Conservation (phyloP, 2,797 vertebrate species). For the Rhinella marina region DNA sequence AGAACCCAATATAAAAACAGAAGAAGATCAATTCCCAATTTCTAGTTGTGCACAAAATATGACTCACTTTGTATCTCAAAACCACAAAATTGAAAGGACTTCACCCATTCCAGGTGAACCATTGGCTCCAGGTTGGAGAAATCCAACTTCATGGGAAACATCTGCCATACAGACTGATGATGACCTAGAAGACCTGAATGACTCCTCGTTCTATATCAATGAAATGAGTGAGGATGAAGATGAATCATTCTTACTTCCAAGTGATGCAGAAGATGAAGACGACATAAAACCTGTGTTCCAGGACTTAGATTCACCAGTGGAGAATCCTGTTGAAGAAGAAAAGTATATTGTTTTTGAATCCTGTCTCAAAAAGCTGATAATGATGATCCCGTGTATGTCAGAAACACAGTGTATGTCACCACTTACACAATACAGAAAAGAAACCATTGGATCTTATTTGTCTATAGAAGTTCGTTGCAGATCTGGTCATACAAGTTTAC, state of each 20-base stretch:
- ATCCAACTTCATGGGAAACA: neutral
- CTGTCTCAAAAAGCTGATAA: slow-evolving; percentile 11
- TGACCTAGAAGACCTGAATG: neutral
- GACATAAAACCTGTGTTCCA: neutral
- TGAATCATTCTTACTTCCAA: neutral
- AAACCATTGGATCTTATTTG: slow-evolving; percentile 1
- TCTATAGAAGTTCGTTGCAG: neutral
- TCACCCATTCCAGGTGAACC: neutral
- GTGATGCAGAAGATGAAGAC: slow-evolving; percentile 7
- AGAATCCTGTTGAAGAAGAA: neutral
- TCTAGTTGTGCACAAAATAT: neutral
- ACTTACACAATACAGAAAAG: slow-evolving; percentile 16
- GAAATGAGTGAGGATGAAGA: neutral
- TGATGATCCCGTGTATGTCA: slow-evolving; percentile 1
- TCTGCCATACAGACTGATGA: neutral
- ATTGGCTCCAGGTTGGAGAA: neutral
- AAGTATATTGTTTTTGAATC: slow-evolving; percentile 20
- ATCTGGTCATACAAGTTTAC: neutral
- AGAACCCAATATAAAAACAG: neutral
- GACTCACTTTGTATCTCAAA: neutral
- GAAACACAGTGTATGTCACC: slow-evolving; percentile 9
- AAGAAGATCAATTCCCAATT: neutral
- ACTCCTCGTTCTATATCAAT: neutral
- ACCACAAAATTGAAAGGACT: neutral
- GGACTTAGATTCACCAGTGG: neutral